Conservation (phyloP, 2,113 vertebrate species). For the Pseudonaja textilis region DNA sequence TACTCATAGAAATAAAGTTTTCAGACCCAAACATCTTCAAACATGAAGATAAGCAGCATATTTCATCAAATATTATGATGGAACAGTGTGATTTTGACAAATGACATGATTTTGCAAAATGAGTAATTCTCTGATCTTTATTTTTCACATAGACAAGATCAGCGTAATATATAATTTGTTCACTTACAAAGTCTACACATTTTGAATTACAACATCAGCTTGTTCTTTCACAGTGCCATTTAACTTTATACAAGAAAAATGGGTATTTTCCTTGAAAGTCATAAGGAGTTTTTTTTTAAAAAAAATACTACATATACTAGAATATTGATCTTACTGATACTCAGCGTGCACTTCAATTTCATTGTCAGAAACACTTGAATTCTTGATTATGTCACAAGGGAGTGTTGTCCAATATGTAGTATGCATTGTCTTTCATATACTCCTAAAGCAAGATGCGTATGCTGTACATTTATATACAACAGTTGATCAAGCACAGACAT, state of each 20-base stretch:
- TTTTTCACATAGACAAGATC: conserved; percentile 65
- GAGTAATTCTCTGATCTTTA: conserved; percentile 66
- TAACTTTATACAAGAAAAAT: conserved; percentile 67
- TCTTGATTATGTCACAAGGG: conserved; percentile 63
- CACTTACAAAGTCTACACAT: conserved; percentile 63
- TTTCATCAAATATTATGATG: neutral
- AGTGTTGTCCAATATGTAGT: conserved; percentile 52
- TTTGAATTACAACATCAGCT: conserved; percentile 59
- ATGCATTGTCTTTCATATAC: conserved; percentile 60
- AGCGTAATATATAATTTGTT: conserved; percentile 54
- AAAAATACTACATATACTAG: conserved; percentile 66
- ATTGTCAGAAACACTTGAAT: conserved; percentile 63
- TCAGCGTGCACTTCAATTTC: conserved; percentile 72
- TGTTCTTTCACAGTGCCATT: conserved; percentile 60
- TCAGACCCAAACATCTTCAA: neutral
- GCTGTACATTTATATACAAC: conserved; percentile 73
- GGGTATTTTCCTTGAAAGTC: conserved; percentile 55
- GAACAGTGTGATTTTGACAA: conserved; percentile 39
- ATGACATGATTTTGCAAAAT: conserved; percentile 68
- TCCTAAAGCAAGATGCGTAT: conserved; percentile 69
- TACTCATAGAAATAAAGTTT: neutral
- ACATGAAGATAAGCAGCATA: conserved; percentile 30
- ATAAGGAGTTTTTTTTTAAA: conserved; percentile 60
- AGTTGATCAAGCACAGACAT: conserved; percentile 66
- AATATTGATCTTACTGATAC: conserved; percentile 62